Conservation (phyloP, 2,113 vertebrate genomes). For the Pterocles orientalis region DNA sequence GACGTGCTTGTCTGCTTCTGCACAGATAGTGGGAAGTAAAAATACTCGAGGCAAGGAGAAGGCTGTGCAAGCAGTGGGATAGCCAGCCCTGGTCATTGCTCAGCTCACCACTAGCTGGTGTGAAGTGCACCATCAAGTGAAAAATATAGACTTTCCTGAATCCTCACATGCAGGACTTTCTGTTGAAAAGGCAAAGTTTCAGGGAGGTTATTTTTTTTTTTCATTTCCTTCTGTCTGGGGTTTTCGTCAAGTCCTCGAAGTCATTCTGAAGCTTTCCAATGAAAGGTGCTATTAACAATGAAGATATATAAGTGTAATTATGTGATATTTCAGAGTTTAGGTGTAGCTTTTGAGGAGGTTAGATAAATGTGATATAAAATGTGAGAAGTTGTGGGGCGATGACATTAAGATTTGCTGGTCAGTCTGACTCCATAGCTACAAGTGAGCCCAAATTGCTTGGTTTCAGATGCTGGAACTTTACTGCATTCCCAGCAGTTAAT, state of each 20-base stretch:
- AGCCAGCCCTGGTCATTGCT: background rate
- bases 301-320: background rate
- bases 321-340: background rate
- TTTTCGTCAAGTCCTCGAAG: background rate
- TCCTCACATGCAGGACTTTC: background rate
- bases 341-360: background rate
- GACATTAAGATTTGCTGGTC: background rate
- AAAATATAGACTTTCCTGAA: background rate
- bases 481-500: background rate
- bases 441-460: background rate
- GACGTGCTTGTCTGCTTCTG: background rate
- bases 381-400: background rate
- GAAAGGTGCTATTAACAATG: background rate
- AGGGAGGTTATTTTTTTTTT: background rate
- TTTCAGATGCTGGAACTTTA: background rate
- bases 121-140: background rate
- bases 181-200: background rate
- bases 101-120: background rate
- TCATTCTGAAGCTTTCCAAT: background rate
- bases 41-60: background rate
- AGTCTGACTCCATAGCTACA: background rate
- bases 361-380: background rate
- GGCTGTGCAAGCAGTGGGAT: background rate
- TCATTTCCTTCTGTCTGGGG: rapidly evolving
- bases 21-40: background rate